A percentile compares a stretch with the other conserved stretches of the same genome.
phyloP scores from a whole-genome alignment of 2,797 vertebrate genomes.

The Cephalopachus bancanus region DNA sequence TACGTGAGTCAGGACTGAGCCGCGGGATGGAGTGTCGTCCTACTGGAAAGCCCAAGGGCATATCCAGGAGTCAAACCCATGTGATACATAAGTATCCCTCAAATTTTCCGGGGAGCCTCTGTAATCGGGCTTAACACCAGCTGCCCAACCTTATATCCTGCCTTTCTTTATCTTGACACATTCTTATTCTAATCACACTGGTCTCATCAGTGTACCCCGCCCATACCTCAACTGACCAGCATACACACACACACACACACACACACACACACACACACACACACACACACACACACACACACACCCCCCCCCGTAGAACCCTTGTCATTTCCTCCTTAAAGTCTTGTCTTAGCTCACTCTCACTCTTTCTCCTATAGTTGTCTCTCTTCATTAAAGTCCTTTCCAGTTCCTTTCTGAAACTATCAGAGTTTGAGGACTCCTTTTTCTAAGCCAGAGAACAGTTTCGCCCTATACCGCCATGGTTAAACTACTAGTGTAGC shows the following conservation, averaged over 20 bases:
- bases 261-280: not conserved
- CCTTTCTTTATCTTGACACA: not conserved
- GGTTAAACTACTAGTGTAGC: not conserved
- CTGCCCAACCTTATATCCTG: not conserved
- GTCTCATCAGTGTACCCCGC: not conserved
- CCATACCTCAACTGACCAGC: not conserved
- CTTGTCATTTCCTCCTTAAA: not conserved
- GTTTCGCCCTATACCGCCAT: not conserved
- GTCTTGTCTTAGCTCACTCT: not conserved
- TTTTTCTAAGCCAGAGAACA: not conserved
- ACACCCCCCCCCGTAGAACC: too few relatives aligned
- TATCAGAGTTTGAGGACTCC: not conserved
- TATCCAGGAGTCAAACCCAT: not conserved
- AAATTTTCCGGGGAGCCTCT: not conserved
- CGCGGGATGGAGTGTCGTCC: not conserved
- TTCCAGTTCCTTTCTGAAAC: slow-evolving; percentile 11
- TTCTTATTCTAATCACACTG: not conserved
- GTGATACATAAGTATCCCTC: not conserved
- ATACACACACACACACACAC: too few relatives aligned
- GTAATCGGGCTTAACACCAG: not conserved
- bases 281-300: not conserved
- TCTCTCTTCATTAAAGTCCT: not conserved
- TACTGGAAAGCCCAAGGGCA: not conserved
- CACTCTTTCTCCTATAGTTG: not conserved
- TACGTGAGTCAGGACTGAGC: not conserved